Evolutionary conservation across 2,888 invertebrate genomes (phyloP), one percentile per base, ranked within the genome.

Genomic region (Tridacna crocea): DNA sequence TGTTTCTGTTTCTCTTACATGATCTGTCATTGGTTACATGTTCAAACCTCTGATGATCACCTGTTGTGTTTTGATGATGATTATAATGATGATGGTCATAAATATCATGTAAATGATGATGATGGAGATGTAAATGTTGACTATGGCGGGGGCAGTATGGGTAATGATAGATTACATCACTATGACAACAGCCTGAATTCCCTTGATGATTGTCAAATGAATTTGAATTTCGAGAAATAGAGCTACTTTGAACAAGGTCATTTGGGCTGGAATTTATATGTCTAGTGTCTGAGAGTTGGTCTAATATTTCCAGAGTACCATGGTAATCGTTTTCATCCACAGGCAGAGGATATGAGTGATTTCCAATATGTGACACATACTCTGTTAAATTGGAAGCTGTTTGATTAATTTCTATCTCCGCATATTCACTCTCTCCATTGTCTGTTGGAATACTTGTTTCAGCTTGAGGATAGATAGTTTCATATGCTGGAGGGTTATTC

Each of bases 401-500:
- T 22, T 48, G 72, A 24, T 78, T 63, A 11, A 73, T 61, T 55
- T 72, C 78, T 48, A 73, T 72, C 26, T 79, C 73, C 55, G 63
- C 65, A 58, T 75, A 72, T 72, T 66, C 75, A 78, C 51, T 72
- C 48, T 80, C 36, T 66, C 72, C 15, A 65, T 24, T 58, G 36
- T 77, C 22, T 70, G 75, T 72, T 2, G 77, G 47, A 63, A 58
- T 65, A 51, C 26, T 79, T 55, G 26, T 47, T 48, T 80, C 79
- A 58, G 81, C 81, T 36, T 78, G 78, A n/a, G 88, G 88, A 73
- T 72, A 89, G 24, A 89, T 85, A 22, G 87, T 75, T 70, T 89
- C 90, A 79, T 92, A 92, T 48, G 77, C 60, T 22, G 92, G 92
- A 0, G 92, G 92, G 80, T 83, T 91, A 66, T 84, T 87, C 60